Conservation (phyloP, 2,888 invertebrate species). For the Ctenicera cuprea region DNA sequence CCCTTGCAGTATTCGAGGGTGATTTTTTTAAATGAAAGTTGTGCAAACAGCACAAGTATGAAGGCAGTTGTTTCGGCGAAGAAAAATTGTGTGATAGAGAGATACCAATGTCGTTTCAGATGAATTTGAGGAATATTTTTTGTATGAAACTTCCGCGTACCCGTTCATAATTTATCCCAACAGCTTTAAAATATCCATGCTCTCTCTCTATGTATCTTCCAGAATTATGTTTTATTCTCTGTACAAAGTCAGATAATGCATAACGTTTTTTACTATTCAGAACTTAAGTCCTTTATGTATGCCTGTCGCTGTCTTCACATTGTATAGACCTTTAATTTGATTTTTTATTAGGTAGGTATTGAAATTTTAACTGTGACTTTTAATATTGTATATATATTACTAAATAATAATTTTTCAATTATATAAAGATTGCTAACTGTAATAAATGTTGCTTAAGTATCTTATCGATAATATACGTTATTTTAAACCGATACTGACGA, state of each 20-base stretch:
- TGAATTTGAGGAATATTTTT: slow-evolving; percentile 37
- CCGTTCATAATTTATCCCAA: slow-evolving; percentile 1
- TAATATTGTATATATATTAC: slow-evolving; percentile 40
- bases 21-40: slow-evolving; percentile 27
- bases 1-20: slow-evolving; percentile 32
- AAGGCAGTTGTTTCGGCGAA: slow-evolving; percentile 28
- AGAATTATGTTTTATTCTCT: slow-evolving; percentile 23
- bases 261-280: slow-evolving; percentile 4
- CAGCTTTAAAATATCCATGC: slow-evolving; percentile 10
- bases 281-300: slow-evolving; percentile 11
- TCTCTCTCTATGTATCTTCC: slow-evolving; percentile 30
- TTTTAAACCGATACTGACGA: slow-evolving; percentile 7
- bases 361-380: slow-evolving; percentile 45
- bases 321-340: slow-evolving; percentile 20
- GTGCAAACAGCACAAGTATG: slow-evolving; percentile 5
- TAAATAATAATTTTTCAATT: slow-evolving; percentile 45
- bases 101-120: slow-evolving; percentile 35
- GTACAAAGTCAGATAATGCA: slow-evolving; percentile 12
- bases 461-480: slow-evolving; percentile 24
- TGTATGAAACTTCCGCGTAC: slow-evolving; percentile 31
- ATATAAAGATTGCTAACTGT: slow-evolving; percentile 40
- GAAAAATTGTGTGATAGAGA: slow-evolving; percentile 40
- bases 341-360: slow-evolving; percentile 36
- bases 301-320: slow-evolving; percentile 19
- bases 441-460: slow-evolving; percentile 47